Evolutionary conservation across 2,797 vertebrate species (phyloP).

Genomic region (Cygnus olor): DNA sequence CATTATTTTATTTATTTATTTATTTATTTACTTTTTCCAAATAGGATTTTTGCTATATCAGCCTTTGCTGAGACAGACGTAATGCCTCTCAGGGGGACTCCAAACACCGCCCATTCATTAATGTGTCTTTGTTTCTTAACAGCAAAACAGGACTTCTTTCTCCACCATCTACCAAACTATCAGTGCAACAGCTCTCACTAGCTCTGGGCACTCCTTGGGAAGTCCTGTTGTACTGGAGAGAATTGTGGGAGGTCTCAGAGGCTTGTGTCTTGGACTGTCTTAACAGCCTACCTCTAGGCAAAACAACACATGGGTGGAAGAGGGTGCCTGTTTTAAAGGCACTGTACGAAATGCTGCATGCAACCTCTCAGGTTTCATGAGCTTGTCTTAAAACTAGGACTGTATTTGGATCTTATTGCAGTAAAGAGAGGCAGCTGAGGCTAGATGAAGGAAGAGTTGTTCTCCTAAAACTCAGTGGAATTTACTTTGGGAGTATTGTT

Average conservation of each 20-base stretch:
- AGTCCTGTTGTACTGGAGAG: conserved; percentile 77
- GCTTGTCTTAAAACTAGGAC: neutral
- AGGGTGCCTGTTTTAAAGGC: neutral
- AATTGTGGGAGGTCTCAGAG: conserved; percentile 54
- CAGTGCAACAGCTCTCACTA: conserved; percentile 78
- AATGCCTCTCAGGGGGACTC: neutral
- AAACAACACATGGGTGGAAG: neutral
- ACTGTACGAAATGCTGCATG: neutral
- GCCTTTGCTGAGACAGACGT: neutral
- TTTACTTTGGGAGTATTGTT: neutral
- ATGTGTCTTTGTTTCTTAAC: neutral
- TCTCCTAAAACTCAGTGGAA: neutral
- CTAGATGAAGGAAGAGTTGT: neutral
- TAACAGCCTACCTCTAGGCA: neutral
- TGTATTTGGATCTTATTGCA: neutral
- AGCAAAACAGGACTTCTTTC: conserved; percentile 64
- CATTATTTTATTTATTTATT: neutral
- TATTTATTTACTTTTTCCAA: neutral
- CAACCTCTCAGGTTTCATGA: neutral
- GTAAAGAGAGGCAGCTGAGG: neutral
- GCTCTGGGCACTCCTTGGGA: conserved; percentile 77
- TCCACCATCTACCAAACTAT: conserved; percentile 71
- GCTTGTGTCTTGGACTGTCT: neutral
- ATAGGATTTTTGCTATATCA: neutral
- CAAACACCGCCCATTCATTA: neutral